Percentiles rank a stretch among this genome's conserved stretches.
These are phyloP conservation scores for Penaeus chinensis DNA, from an alignment of 1,140 invertebrate species.

Conservation along the genomic window DNA sequence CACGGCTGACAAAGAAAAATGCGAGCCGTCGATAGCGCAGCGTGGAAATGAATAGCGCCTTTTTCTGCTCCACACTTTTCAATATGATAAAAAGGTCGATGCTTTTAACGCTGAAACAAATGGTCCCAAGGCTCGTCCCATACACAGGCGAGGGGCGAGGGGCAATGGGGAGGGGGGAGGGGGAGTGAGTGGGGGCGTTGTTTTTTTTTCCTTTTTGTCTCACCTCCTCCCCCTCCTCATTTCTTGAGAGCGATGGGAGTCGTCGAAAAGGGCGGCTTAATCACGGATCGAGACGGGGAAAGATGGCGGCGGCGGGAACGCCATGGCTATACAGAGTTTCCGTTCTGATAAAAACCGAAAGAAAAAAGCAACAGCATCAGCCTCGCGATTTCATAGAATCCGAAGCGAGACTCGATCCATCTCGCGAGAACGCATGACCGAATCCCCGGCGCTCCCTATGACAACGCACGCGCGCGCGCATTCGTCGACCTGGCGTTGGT, in stretches of 20 bases:
- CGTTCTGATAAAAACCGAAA: too few relatives aligned
- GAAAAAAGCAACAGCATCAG: too few relatives aligned
- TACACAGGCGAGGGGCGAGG: slow-evolving; percentile 22
- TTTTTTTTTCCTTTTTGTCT: too few relatives aligned
- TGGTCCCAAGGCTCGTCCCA: slow-evolving; percentile 50
- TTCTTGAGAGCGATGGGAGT: not conserved
- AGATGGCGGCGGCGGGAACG: too few relatives aligned
- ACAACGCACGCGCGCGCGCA: too few relatives aligned
- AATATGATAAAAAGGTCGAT: slow-evolving; percentile 62
- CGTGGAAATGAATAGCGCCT: slow-evolving; percentile 60
- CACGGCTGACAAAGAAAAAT: slow-evolving; percentile 60
- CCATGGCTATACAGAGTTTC: too few relatives aligned
- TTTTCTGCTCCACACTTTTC: slow-evolving; percentile 62
- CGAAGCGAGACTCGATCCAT: too few relatives aligned
- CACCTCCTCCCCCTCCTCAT: not conserved
- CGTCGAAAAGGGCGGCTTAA: too few relatives aligned
- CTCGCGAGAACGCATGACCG: too few relatives aligned
- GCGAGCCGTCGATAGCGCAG: slow-evolving; percentile 57
- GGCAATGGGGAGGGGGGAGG: slow-evolving; percentile 7
- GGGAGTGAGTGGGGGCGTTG: not conserved
- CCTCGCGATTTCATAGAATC: too few relatives aligned
- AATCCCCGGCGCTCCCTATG: too few relatives aligned
- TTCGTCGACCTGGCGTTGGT: not conserved
- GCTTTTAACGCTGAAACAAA: slow-evolving; percentile 61
- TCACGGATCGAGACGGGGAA: not conserved